Percentiles rank a stretch among this genome's conserved stretches.
phyloP scores from a whole-genome alignment of 2,113 vertebrate species.

The Pristiophorus japonicus region DNA sequence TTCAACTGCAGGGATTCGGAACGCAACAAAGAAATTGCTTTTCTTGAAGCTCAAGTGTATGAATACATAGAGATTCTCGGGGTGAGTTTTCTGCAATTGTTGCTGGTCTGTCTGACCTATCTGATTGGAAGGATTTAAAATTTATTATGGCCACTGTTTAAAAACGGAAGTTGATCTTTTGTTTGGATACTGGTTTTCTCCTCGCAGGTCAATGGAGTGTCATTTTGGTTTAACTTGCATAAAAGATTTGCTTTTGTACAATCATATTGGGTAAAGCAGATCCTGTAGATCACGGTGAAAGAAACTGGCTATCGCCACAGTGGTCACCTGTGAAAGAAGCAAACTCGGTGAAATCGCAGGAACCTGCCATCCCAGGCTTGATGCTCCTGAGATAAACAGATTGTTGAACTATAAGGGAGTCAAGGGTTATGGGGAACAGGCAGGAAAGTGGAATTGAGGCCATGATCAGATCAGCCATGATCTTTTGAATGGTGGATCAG shows the following conservation, averaged over 20 bases:
- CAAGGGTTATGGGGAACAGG: no score
- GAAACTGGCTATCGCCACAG: background rate
- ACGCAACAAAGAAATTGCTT: conserved; percentile 89
- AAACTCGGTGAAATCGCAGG: background rate
- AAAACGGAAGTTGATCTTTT: background rate
- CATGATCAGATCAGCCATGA: no score
- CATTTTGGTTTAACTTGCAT: background rate
- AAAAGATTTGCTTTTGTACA: background rate
- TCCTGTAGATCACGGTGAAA: background rate
- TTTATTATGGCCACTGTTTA: no score
- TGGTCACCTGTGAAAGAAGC: background rate
- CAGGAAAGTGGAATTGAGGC: no score
- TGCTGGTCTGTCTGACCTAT: background rate
- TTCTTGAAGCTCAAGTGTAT: conserved; percentile 93
- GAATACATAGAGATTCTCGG: conserved; percentile 93
- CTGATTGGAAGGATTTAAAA: background rate
- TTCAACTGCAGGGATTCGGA: conserved; percentile 78
- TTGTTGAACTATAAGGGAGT: no score
- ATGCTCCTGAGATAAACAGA: background rate
- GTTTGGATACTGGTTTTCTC: background rate
- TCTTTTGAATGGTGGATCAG: no score
- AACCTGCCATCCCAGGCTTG: background rate
- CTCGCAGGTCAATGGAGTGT: background rate
- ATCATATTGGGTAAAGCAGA: background rate
- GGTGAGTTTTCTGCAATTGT: conserved; percentile 60